Percentiles rank a stretch among this genome's conserved stretches.
Evolutionary conservation across 1,140 invertebrate species (phyloP).

Genomic region (Pectinophora gossypiella): DNA sequence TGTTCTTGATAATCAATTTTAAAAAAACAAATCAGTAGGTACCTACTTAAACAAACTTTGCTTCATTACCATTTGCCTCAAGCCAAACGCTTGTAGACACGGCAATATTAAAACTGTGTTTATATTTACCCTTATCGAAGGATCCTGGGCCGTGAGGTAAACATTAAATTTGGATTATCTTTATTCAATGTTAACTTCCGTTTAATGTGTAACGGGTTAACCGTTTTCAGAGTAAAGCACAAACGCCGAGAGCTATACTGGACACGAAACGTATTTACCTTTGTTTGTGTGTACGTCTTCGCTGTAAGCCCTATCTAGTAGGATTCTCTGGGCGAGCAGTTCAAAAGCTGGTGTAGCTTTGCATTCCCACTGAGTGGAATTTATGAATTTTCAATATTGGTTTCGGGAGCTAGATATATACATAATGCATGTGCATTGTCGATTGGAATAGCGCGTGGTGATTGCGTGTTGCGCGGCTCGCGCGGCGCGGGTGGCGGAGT

Average conservation of each 20-base stretch:
- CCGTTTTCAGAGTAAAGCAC: no score
- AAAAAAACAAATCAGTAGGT: no score
- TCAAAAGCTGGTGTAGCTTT: not conserved
- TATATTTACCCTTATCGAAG: not conserved
- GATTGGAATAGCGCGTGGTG: conserved; percentile 22
- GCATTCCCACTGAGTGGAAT: not conserved
- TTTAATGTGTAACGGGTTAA: no score
- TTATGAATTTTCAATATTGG: not conserved
- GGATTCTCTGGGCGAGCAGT: no score
- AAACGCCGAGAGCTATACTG: no score
- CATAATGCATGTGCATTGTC: conserved; percentile 5
- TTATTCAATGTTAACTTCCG: not conserved
- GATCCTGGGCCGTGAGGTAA: not conserved
- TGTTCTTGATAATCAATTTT: no score
- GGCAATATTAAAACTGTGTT: not conserved
- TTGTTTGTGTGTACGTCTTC: not conserved
- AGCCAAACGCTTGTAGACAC: not conserved
- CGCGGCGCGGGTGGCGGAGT: conserved; percentile 24
- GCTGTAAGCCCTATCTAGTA: not conserved
- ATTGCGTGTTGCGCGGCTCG: conserved; percentile 25
- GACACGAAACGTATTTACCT: no score
- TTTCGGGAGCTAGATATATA: conserved; percentile 8
- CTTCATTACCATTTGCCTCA: not conserved
- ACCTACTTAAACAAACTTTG: no score
- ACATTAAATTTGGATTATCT: not conserved